Base-by-base conservation (phyloP, 2,113 vertebrate genomes). In the Acinonyx jubatus region DNA sequence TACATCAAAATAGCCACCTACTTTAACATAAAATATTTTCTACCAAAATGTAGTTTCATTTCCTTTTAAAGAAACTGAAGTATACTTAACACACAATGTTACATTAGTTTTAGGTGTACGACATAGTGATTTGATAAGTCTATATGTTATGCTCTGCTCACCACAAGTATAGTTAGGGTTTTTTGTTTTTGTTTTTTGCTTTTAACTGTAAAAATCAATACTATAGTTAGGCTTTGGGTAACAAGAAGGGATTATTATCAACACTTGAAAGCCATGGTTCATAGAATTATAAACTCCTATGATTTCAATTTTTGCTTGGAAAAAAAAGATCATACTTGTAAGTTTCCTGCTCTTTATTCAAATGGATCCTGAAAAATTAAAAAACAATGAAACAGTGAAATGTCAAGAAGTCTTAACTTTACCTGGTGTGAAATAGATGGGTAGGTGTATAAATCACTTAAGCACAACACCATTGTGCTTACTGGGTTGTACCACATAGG, bases 361-460 rank as follows among this genome's bases (percentile, higher is more conserved):
- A 88, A 84, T 96, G 50, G 23, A 94, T 88, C 31, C 76, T 84
- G 45, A 95, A 91, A 95, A 81, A 52, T 91, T 50, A 57, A 78
- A 96, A 94, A 89, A 48, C 31, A 81, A 4, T 74, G 27, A 66
- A 90, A 66, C 31, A 85, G 65, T 63, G 36, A 88, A 57, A 91
- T 84, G 31, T 80, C 65, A 82, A 92, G 14, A 92, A 92, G 41
- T n/a, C 8, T 92, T 89, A 89, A n/a, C n/a, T 9, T 90, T 85
- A 92, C n/a, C n/a, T 78, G 31, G 16, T 87, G 4, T 86, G 36
- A 86, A 92, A 94, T 0, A 92, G 38, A 87, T 33, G 29, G 61
- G 41, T 15, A 89, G 33, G 41, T 89, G 0, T 63, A 63, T 25
- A 82, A 68, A 25, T 38, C 76, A 63, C 36, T 91, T 63, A 68